Base-by-base conservation (phyloP, 2,888 invertebrate species). In the Campaea margaritaria region DNA sequence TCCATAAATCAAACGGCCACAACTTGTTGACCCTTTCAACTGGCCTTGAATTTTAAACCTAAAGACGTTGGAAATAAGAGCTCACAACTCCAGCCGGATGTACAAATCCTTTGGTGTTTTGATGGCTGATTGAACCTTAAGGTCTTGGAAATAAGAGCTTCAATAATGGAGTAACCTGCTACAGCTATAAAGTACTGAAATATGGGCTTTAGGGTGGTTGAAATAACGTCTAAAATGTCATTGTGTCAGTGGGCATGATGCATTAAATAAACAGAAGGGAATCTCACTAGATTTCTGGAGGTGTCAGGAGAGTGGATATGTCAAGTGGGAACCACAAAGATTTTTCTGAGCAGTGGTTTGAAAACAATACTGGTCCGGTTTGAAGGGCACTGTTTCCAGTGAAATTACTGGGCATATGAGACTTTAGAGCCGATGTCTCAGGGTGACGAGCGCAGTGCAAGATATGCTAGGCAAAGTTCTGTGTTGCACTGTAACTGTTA, bases 1-100 rank as follows among this genome's bases (percentile, higher is more conserved):
- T 36, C 49, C 11, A 58, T 64, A 56, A 59, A 67, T 67, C 62
- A 62, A 51, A 27, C 15, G n/a, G 14, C 53, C 47, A 31, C 55
- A 62, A 62, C 62, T 59, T 55, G 58, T 58, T 58, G 46, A 36
- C 10, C 11, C 14, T 12, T 36, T 36, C 34, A 36, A 4, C 36
- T 2, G 9, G 31, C n/a, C 11, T 14, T 21, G 11, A 12, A 36
- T 43, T 54, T 47, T 53, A 0, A 39, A 57, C 54, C 38, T 54
- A 57, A 62, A 4, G 12, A 0, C 2, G 2, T 38, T 47, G 15
- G 15, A 8, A 15, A 42, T 44, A 49, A 45, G 16, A 16, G 34
- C 27, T 16, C 43, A n/a, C 36, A 14, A 44, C 13, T 14, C 43
- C 5, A 52, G 10, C 9, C 12, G 13, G 36, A 36, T 36, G 11